Base-by-base conservation (phyloP, 2,888 invertebrate genomes). In the Arenicola marina region DNA sequence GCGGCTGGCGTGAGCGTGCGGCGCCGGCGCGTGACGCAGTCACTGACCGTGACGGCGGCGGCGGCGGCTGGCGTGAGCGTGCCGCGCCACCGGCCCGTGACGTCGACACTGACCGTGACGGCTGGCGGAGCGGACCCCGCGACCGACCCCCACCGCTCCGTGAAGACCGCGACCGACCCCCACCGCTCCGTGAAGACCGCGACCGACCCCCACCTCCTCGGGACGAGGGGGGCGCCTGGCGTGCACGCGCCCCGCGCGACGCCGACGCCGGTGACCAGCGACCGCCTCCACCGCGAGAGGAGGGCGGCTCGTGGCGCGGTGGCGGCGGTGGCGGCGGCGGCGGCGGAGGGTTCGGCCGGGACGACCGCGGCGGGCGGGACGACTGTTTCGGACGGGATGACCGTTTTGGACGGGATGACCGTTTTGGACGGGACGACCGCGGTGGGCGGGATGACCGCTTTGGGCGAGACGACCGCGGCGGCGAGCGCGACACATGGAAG, bases 1-100 rank as follows among this genome's bases (percentile, higher is more conserved):
- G 64, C 33, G 66, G 66, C 24, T 67, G 66, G 70, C 56, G 67
- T 34, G 69, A 71, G 26, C 51, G 66, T 38, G 69, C 63, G 21
- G 46, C 53, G 7, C 53, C 53, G 7, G 53, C 53, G 4, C 28
- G 53, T 15, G 53, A 31, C 31, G 53, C 7, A 11, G 33, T 7
- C 43, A 43, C 38, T n/a, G 46, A 31, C n/a, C 32, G 59, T 24
- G 59, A 51, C 32, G 38, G 28, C 44, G 61, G 24, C 45, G 64
- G 66, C 28, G 59, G 64, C 33, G 66, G 66, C 24, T 67, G 66
- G 70, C 56, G 67, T 34, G 69, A 71, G 26, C 51, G 66, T 38
- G 69, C 63, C 18, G 46, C 53, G 7, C 53, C 53, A n/a, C n/a
- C n/a, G 7, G 53, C 53, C 26, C 28, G 53, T 15, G 53, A 31